Evolutionary conservation across 1,140 invertebrate species (phyloP).

Genomic region (Drosophila lacteicornis): DNA sequence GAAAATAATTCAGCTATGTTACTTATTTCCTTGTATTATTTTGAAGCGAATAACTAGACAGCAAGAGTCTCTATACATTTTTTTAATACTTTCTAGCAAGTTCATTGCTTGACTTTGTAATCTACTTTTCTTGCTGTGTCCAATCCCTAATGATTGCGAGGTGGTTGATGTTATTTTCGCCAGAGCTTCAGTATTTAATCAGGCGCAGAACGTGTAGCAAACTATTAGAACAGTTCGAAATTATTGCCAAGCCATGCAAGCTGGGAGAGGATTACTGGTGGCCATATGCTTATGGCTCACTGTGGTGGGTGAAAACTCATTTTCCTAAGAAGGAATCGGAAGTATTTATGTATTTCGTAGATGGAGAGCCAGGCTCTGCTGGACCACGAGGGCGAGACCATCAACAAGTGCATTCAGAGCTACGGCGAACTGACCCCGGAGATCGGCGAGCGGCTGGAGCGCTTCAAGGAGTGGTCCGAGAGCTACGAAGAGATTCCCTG

Average conservation of each 20-base stretch:
- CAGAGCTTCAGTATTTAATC: constrained; percentile 61
- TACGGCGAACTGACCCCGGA: constrained; percentile 60
- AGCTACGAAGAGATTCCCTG: constrained; percentile 73
- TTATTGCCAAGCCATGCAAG: constrained; percentile 2
- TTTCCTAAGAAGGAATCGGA: fast-evolving
- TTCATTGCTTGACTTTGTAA: background rate
- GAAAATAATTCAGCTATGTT: too few species aligned
- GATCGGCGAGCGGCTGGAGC: constrained; percentile 49
- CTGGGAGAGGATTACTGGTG: constrained; percentile 22
- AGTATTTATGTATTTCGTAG: constrained; percentile 15
- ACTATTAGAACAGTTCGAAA: constrained; percentile 4
- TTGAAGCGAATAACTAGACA: too few species aligned
- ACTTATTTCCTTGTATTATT: too few species aligned
- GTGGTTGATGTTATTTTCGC: constrained; percentile 45
- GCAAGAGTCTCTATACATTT: too few species aligned
- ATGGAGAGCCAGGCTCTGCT: constrained; percentile 23
- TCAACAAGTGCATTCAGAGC: constrained; percentile 56
- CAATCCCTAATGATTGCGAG: constrained; percentile 9
- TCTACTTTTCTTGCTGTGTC: constrained; percentile 13
- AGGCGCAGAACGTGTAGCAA: constrained; percentile 37
- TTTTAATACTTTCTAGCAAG: background rate
- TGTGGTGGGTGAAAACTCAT: constrained; percentile 14
- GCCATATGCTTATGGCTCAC: constrained; percentile 21
- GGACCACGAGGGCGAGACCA: constrained; percentile 30
- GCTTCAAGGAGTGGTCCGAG: constrained; percentile 72